Evolutionary conservation across 1,140 invertebrate genomes (phyloP), one percentile per base, ranked within the genome.

Genomic region (Drosophila nannoptera): DNA sequence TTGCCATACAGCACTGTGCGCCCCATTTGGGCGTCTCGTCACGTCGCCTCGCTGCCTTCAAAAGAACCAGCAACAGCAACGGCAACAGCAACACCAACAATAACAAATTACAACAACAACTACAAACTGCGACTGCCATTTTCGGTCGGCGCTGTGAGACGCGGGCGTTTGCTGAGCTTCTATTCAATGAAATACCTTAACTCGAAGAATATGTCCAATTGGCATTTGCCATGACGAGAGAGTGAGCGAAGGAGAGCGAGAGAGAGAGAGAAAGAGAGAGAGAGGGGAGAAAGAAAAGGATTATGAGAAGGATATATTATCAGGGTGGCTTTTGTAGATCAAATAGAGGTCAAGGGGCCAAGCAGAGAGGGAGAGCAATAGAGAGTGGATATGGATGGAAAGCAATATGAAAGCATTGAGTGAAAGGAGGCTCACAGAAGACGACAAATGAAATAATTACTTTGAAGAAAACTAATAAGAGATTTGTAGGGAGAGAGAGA

Each of bases 11-110:
- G 72, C 69, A 80, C 48, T 8, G 73, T 31, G 74, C 67, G 75
- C 68, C 71, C 77, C 81, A 86, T 86, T 86, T 81, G 74, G 81
- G 82, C 75, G 81, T 86, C 81, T 81, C 77, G 81, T 86, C 81
- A 86, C 81, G 81, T 86, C 74, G 65, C 81, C 82, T 86, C 74
- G 65, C 71, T 75, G 75, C 73, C 78, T 80, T 80, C 77, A 80
- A 75, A 66, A 77, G 78, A 80, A 77, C 75, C 38, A 63, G 61
- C 74, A 77, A 64, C 63, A 68, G 46, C 77, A 78, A 68, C 58
- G 60, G 16, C 29, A 9, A 31, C 40, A 48, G 12, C 32, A 54
- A 16, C 22, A 33, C 5, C 11, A 59, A 11, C 42, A 46, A 46
- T 43, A 29, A 40, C n/a, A n/a, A n/a, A n/a, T n/a, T n/a, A n/a